Conservation (phyloP, 2,888 invertebrate genomes). For the Peribatodes rhomboidaria region DNA sequence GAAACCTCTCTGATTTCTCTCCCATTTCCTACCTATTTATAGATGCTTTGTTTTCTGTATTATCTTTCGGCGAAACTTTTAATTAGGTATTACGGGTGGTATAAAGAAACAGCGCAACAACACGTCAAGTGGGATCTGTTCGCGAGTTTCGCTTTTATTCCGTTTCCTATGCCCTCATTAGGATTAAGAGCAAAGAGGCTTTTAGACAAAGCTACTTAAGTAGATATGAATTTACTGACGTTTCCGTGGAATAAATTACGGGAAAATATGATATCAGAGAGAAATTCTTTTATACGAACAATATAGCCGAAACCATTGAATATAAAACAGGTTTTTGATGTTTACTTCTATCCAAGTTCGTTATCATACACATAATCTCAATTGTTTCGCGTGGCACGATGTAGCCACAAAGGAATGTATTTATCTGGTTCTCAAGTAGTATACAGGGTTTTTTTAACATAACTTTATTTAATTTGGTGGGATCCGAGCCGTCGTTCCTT, state of each 20-base stretch:
- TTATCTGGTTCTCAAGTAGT: slow-evolving; percentile 41
- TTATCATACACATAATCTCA: slow-evolving; percentile 51
- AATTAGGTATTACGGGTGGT: slow-evolving; percentile 51
- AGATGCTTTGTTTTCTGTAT: slow-evolving; percentile 45
- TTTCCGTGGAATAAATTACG: slow-evolving; percentile 38
- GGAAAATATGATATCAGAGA: slow-evolving; percentile 50
- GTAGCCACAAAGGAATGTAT: slow-evolving; percentile 44
- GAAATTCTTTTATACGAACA: slow-evolving; percentile 45
- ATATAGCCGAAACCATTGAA: slow-evolving; percentile 48
- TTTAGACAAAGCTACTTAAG: slow-evolving; percentile 31
- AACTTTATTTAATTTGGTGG: slow-evolving; percentile 49
- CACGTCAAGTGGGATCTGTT: slow-evolving; percentile 39
- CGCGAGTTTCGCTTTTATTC: slow-evolving; percentile 33
- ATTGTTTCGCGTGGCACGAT: slow-evolving; percentile 52
- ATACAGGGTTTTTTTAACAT: slow-evolving; percentile 44
- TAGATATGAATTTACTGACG: slow-evolving; percentile 32
- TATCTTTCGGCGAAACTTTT: slow-evolving; percentile 55
- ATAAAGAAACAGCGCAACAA: slow-evolving; percentile 34
- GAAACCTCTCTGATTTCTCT: slow-evolving; percentile 41
- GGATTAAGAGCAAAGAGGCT: slow-evolving; percentile 33
- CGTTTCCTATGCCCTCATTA: slow-evolving; percentile 25
- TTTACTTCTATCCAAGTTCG: slow-evolving; percentile 49
- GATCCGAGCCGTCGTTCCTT: slow-evolving; percentile 48
- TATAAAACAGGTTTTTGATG: slow-evolving; percentile 56
- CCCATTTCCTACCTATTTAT: slow-evolving; percentile 42